Evolutionary conservation across 2,113 vertebrate genomes (phyloP).

Genomic region (Merops nubicus): DNA sequence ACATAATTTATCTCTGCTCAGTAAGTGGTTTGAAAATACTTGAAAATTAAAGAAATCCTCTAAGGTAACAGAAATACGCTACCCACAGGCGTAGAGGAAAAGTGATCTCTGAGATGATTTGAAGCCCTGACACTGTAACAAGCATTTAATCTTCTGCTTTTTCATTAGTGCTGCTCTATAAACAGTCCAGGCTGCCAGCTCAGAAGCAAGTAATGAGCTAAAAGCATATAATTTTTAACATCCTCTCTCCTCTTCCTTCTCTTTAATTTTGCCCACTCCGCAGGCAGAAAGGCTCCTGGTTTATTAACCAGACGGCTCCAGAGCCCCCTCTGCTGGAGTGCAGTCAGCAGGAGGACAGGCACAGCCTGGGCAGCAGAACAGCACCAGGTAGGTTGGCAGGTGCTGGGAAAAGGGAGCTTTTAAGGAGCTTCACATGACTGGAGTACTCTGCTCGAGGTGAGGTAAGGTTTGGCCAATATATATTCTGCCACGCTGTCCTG

Average conservation of each 20-base stretch:
- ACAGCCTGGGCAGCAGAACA: accelerated
- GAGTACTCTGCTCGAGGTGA: background rate
- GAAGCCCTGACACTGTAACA: background rate
- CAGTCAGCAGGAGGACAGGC: background rate
- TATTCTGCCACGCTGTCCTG: background rate
- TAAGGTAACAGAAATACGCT: no score
- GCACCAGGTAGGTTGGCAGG: background rate
- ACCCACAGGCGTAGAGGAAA: background rate
- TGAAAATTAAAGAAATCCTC: background rate
- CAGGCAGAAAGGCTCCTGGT: background rate
- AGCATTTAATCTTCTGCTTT: background rate
- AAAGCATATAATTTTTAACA: background rate
- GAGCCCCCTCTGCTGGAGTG: slow-evolving; percentile 51
- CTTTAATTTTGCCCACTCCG: background rate
- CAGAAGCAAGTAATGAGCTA: background rate
- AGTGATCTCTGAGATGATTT: background rate
- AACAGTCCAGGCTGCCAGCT: background rate
- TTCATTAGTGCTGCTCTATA: background rate
- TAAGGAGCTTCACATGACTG: accelerated
- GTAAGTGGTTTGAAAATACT: background rate
- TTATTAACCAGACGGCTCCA: background rate
- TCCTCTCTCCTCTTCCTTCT: background rate
- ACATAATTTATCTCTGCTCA: background rate
- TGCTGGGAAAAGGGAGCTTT: background rate
- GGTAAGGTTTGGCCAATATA: accelerated